Conservation (phyloP, 2,113 vertebrate genomes). For the Xenopus borealis region DNA sequence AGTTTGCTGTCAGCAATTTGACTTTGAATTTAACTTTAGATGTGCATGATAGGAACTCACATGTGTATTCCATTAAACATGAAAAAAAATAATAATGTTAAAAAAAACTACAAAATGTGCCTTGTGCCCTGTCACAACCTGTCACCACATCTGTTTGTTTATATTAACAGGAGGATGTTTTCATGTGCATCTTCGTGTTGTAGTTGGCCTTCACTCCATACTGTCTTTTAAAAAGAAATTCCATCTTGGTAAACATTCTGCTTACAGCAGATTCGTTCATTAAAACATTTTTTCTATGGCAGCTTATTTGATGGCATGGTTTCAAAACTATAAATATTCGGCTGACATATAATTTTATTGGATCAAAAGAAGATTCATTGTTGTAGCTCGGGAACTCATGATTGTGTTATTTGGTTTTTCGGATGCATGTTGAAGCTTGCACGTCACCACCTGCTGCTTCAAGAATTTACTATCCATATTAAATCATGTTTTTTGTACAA, state of each 20-base stretch:
- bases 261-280: constrained; percentile 22
- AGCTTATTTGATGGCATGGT: constrained; percentile 45
- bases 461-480: constrained; percentile 54
- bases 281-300: constrained; percentile 39
- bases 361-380: constrained; percentile 57
- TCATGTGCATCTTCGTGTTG: constrained; percentile 20
- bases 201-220: constrained; percentile 23
- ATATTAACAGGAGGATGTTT: constrained; percentile 21
- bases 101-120: constrained; percentile 28
- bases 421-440: constrained; percentile 58
- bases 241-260: constrained; percentile 11
- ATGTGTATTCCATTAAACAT: constrained; percentile 40
- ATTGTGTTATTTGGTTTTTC: constrained; percentile 56
- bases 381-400: constrained; percentile 49
- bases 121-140: constrained; percentile 32
- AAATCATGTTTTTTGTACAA: constrained; percentile 55
- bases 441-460: constrained; percentile 56
- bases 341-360: constrained; percentile 51
- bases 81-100: background rate
- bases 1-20: constrained; percentile 60
- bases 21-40: constrained; percentile 60
- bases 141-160: constrained; percentile 22
- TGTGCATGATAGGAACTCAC: constrained; percentile 46
- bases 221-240: constrained; percentile 29
- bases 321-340: constrained; percentile 51